Evolutionary conservation across 2,888 invertebrate genomes (phyloP).

Genomic region (Archips xylosteana): DNA sequence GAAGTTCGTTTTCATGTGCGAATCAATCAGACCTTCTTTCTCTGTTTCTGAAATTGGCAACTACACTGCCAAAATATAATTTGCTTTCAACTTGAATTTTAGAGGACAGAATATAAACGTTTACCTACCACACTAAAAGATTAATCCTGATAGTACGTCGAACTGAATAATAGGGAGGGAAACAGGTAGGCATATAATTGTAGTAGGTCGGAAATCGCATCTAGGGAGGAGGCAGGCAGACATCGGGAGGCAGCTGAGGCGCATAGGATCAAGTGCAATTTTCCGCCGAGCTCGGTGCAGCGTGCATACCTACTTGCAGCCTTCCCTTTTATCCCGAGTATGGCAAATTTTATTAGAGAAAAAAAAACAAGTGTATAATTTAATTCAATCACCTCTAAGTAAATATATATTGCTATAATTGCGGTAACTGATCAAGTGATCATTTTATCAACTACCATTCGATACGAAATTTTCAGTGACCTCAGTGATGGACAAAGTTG

Average conservation of each 20-base stretch:
- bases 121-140: neutral
- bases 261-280: constrained; percentile 71
- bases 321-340: neutral
- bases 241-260: constrained; percentile 51
- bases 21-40: neutral
- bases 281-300: constrained; percentile 63
- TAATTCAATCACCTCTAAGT: neutral
- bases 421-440: neutral
- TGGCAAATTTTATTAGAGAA: neutral
- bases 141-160: neutral
- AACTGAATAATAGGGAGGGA: neutral
- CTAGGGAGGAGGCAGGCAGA: constrained; percentile 53
- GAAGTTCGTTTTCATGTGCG: too few relatives aligned
- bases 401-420: neutral
- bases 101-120: neutral
- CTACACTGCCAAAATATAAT: neutral
- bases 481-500: neutral
- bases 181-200: constrained; percentile 50
- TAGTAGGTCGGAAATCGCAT: constrained; percentile 66
- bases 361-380: neutral
- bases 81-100: neutral
- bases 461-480: neutral
- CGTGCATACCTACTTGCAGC: constrained; percentile 47
- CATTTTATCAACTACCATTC: neutral
- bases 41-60: neutral